Conservation (phyloP, 2,888 invertebrate species). For the Crocallis elinguaria region DNA sequence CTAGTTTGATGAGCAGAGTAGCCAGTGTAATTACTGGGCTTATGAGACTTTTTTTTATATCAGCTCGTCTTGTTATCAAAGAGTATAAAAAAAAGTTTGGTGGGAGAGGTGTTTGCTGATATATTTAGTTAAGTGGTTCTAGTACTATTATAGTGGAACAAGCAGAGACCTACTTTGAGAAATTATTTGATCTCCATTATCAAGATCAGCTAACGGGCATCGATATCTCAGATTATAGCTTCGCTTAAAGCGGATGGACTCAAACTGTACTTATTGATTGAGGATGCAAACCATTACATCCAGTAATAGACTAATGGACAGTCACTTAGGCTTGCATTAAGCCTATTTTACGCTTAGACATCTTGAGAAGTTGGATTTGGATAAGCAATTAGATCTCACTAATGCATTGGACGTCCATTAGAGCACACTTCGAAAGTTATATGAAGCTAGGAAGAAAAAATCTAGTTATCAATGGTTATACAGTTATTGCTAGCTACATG, state of each 20-base stretch:
- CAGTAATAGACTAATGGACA: constrained; percentile 11
- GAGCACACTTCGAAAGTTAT: too few relatives aligned
- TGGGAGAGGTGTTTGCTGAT: background rate
- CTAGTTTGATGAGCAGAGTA: too few relatives aligned
- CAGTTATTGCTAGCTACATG: too few relatives aligned
- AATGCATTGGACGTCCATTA: background rate
- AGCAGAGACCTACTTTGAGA: constrained; percentile 19
- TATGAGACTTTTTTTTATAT: too few relatives aligned
- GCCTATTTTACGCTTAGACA: background rate
- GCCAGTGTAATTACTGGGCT: too few relatives aligned
- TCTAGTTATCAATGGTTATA: background rate
- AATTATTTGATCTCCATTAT: constrained; percentile 23
- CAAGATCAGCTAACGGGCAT: constrained; percentile 32
- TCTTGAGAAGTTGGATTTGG: background rate
- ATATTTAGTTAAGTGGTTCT: background rate
- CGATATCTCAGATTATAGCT: constrained; percentile 24
- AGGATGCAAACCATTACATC: constrained; percentile 16
- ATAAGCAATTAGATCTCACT: background rate
- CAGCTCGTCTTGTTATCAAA: too few relatives aligned
- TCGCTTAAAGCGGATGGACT: constrained; percentile 14
- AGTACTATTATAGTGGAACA: constrained; percentile 4
- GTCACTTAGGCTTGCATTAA: constrained; percentile 6
- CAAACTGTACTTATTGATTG: constrained; percentile 26
- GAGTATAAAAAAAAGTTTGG: too few relatives aligned
- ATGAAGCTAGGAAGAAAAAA: too few relatives aligned